These are phyloP conservation scores for Euspilapteryx auroguttella DNA, from an alignment of 2,888 invertebrate species.

Conservation along the genomic window DNA sequence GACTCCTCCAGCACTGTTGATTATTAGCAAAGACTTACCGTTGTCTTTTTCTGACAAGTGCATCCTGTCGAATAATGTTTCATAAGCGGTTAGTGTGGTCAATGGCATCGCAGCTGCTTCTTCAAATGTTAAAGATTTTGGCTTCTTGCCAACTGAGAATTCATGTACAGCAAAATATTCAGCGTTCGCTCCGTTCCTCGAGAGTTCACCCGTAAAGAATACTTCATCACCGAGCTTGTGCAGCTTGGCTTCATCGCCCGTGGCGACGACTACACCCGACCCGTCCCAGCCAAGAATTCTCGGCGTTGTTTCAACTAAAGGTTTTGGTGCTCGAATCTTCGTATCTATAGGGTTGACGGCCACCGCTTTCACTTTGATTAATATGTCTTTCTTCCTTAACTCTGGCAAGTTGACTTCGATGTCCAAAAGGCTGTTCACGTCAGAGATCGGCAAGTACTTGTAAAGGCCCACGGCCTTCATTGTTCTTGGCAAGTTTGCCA, in stretches of 20 bases:
- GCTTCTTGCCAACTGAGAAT: conserved; percentile 28
- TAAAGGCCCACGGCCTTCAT: conserved; percentile 46
- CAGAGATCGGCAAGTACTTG: conserved; percentile 38
- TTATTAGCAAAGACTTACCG: conserved; percentile 32
- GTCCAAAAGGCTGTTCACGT: conserved; percentile 32
- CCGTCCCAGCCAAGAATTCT: conserved; percentile 44
- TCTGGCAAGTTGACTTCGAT: conserved; percentile 29
- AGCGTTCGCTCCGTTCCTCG: conserved; percentile 35
- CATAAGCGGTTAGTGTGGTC: conserved; percentile 33
- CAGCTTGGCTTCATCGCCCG: conserved; percentile 20
- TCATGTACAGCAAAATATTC: conserved; percentile 35
- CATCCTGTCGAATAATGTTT: conserved; percentile 31
- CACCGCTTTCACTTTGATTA: conserved; percentile 40
- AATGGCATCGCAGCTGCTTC: conserved; percentile 46
- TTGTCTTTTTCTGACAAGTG: conserved; percentile 31
- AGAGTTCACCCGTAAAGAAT: conserved; percentile 32
- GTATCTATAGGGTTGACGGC: conserved; percentile 43
- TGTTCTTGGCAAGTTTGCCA: conserved; percentile 24
- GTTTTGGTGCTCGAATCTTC: conserved; percentile 34
- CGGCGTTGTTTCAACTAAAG: conserved; percentile 21
- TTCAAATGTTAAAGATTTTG: conserved; percentile 33
- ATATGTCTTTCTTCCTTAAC: conserved; percentile 22
- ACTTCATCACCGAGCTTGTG: conserved; percentile 40
- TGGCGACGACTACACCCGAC: conserved; percentile 31
- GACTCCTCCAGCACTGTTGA: conserved; percentile 46